Base-by-base conservation (phyloP, 2,888 invertebrate species). In the Seira sanloemensis region DNA sequence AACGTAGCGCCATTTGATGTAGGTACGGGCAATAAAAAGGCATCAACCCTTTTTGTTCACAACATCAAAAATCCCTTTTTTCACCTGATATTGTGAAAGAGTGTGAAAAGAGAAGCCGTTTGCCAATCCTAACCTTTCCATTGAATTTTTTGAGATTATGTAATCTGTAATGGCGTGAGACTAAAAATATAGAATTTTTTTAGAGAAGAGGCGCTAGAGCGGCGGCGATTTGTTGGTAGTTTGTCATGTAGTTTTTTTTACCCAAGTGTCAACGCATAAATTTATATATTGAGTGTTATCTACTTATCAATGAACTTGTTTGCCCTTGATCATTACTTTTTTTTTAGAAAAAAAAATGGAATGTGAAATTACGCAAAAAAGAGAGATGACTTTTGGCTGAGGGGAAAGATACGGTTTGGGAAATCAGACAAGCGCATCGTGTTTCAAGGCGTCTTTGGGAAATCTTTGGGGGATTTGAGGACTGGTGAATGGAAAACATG, bases 81-180 rank as follows among this genome's bases (percentile, higher is more conserved):
- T n/a, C 72, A 76, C 71, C 83, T 78, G 74, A 77, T 78, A 73
- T 77, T 77, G 46, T 82, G 82, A 82, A 72, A 77, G 46, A 74
- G 24, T 23, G 77, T 23, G 66, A 77, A 58, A 58, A 58, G 2
- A n/a, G 37, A n/a, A 58, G 2, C 19, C n/a, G 54, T 71, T 78
- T 62, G 71, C 27, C 62, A 78, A 71, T 78, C 69, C 78, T 78
- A 78, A 75, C 83, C 83, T 78, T 84, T 84, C 78, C 84, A 84
- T 78, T 84, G 84, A 84, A 78, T 84, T 58, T 18, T 7, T 74
- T 65, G 19, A 69, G 75, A 84, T 84, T 84, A 66, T 73, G 69
- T 75, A 84, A 84, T 78, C 78, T 78, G 9, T 84, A 84, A 78
- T 84, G 75, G 84, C 84, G 84, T 84, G 84, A 50, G 84, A 84